Conservation (phyloP, 2,797 vertebrate genomes). For the Cynopterus sphinx region DNA sequence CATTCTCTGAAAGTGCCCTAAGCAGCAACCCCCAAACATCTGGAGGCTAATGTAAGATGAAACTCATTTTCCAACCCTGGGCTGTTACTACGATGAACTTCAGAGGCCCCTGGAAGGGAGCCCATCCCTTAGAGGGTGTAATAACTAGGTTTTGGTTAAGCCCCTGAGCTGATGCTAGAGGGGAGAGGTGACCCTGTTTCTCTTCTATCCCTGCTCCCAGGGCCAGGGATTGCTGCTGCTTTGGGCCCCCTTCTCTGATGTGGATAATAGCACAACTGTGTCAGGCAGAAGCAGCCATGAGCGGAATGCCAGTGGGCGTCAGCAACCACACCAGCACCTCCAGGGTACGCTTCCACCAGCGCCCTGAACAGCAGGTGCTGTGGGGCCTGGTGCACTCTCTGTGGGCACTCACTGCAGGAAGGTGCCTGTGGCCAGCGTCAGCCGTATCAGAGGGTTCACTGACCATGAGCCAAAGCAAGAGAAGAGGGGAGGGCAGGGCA, state of each 20-base stretch:
- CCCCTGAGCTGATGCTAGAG: not conserved
- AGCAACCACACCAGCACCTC: not conserved
- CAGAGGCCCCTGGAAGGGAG: not conserved
- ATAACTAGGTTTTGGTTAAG: not conserved
- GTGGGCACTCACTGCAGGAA: not conserved
- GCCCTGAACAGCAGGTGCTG: fast-evolving
- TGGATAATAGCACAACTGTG: not conserved
- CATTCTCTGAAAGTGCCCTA: not conserved
- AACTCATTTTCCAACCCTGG: not conserved
- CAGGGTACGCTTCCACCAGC: not conserved
- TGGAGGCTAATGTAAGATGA: not conserved
- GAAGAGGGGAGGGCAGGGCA: not conserved
- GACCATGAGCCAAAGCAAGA: not conserved
- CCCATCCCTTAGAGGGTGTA: no score
- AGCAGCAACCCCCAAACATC: not conserved
- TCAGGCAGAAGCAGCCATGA: not conserved
- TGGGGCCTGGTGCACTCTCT: not conserved
- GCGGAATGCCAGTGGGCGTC: not conserved
- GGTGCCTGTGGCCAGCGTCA: not conserved
- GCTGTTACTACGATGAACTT: not conserved
- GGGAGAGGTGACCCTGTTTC: not conserved
- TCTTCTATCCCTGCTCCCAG: not conserved
- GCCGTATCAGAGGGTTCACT: not conserved
- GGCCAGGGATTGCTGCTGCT: no score
- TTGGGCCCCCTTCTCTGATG: not conserved